Percentiles rank a stretch among this genome's conserved stretches.
Evolutionary conservation across 2,797 vertebrate species (phyloP).

Genomic region (Enteromius thamalakanensis): DNA sequence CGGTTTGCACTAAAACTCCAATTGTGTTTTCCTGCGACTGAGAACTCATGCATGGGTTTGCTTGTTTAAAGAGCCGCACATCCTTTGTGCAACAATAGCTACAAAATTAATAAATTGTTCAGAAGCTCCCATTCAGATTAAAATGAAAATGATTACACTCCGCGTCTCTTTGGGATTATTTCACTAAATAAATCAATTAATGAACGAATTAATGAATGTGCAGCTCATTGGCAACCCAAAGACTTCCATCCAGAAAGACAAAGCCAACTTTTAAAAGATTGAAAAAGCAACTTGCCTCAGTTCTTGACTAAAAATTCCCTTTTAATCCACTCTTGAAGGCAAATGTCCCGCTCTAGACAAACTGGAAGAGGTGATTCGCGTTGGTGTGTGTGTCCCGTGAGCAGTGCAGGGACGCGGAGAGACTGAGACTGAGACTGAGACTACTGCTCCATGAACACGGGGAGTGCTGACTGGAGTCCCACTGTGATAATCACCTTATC

Average conservation of each 20-base stretch:
- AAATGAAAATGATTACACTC: neutral
- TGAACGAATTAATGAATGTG: neutral
- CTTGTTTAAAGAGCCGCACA: neutral
- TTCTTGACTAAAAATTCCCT: conserved; percentile 47
- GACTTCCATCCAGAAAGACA: neutral
- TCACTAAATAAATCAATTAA: neutral
- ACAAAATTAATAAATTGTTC: neutral
- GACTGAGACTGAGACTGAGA: conserved; percentile 54
- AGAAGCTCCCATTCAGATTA: neutral
- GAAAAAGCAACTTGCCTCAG: conserved; percentile 51
- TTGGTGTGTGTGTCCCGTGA: conserved; percentile 44
- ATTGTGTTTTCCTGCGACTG: neutral
- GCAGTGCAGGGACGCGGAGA: conserved; percentile 67
- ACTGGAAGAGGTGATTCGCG: conserved; percentile 52
- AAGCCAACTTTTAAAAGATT: neutral
- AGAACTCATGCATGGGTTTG: neutral
- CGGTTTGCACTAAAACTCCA: neutral
- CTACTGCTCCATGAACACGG: conserved; percentile 64
- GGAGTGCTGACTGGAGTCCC: conserved; percentile 70
- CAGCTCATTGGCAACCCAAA: neutral
- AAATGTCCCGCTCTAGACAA: conserved; percentile 65
- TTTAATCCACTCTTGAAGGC: conserved; percentile 55
- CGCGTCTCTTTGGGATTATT: neutral
- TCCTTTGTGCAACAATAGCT: neutral
- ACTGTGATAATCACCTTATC: conserved; percentile 53